Evolutionary conservation across 2,888 invertebrate species (phyloP).

Genomic region (Syrista parreyssii): DNA sequence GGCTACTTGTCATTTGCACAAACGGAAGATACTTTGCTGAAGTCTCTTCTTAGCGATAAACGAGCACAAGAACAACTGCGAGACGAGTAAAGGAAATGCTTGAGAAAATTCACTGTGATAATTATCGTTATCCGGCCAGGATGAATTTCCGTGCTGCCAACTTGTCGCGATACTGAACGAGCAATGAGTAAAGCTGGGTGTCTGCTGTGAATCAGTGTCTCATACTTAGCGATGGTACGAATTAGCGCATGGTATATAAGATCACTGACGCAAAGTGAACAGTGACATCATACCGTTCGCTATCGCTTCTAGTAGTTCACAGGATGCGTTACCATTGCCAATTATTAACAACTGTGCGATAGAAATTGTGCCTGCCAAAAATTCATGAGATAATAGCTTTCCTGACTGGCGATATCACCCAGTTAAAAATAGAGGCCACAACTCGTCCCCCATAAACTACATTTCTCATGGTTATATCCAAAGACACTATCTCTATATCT

Average conservation of each 20-base stretch:
- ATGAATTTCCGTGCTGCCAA: not conserved
- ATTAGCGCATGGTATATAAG: conserved; percentile 25
- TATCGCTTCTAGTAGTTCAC: conserved; percentile 20
- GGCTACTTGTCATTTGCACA: not conserved
- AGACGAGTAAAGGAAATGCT: not conserved
- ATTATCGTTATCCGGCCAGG: no score
- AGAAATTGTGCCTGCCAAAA: no score
- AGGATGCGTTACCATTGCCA: conserved; percentile 3
- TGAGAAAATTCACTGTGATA: no score
- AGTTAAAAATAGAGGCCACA: no score
- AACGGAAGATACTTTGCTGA: no score
- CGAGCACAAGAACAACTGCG: not conserved
- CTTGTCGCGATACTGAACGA: conserved; percentile 19
- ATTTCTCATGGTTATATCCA: no score
- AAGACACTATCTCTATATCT: no score
- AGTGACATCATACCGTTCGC: conserved; percentile 34
- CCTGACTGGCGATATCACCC: no score
- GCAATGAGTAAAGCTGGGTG: conserved; percentile 33
- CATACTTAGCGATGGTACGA: conserved; percentile 25
- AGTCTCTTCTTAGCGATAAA: not conserved
- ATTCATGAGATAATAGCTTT: no score
- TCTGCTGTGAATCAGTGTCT: conserved; percentile 36
- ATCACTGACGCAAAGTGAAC: conserved; percentile 34
- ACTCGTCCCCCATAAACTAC: no score
- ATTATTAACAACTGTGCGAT: conserved; percentile 6